Evolutionary conservation across 1,140 invertebrate genomes (phyloP).

Genomic region (Nebria ingens): DNA sequence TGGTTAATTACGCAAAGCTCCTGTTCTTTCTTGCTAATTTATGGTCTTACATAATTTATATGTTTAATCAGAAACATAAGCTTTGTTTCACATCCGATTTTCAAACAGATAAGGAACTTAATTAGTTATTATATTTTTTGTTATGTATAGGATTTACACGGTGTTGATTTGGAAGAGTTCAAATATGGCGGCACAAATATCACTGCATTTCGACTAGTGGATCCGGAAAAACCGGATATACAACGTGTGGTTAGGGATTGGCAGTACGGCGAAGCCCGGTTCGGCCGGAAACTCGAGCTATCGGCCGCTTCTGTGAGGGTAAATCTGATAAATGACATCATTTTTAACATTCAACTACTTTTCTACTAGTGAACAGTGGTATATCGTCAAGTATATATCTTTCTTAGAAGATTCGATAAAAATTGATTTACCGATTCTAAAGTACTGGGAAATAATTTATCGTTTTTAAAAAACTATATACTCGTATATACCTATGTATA

Average conservation of each 20-base stretch:
- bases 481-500: too few relatives aligned
- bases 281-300: conserved; percentile 50
- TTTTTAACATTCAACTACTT: conserved; percentile 1
- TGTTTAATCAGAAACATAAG: too few relatives aligned
- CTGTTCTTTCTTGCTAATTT: too few relatives aligned
- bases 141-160: conserved; percentile 82
- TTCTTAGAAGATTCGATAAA: too few relatives aligned
- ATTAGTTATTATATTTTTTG: not conserved
- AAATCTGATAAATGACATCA: conserved; percentile 16
- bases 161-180: conserved; percentile 84
- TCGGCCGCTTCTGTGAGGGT: conserved; percentile 47
- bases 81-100: too few relatives aligned
- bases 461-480: too few relatives aligned
- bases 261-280: conserved; percentile 55
- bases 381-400: too few relatives aligned
- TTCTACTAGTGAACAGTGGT: not conserved
- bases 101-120: too few relatives aligned
- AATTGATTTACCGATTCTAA: too few relatives aligned
- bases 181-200: conserved; percentile 91
- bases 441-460: too few relatives aligned
- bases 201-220: conserved; percentile 75
- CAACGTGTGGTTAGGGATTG: conserved; percentile 68
- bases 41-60: too few relatives aligned
- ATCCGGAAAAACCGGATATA: conserved; percentile 63
- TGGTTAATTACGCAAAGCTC: too few relatives aligned